Evolutionary conservation across 1,140 invertebrate species (phyloP), one percentile per base, ranked within the genome.

Genomic region (Aleiodes sp.): DNA sequence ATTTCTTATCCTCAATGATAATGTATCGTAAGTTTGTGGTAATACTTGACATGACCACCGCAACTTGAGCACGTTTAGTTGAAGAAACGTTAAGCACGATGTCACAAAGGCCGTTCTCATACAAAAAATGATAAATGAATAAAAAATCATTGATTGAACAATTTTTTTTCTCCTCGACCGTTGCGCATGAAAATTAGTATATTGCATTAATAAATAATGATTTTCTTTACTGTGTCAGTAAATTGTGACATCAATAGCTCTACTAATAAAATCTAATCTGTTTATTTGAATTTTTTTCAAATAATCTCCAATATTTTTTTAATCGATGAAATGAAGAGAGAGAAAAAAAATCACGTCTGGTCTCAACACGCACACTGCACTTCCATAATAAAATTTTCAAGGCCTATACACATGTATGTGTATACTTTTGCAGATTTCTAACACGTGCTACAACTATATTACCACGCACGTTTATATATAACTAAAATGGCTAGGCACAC

Each of bases 401-500:
- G 46, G 46, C 16, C 8, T n/a, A n/a, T n/a, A n/a, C n/a, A 24
- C 21, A 52, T 6, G 39, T 2, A n/a, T n/a, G n/a, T n/a, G n/a
- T n/a, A n/a, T n/a, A n/a, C n/a, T n/a, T n/a, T n/a, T 2, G 46
- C 46, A 3, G 2, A 12, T 24, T 52, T 52, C 46, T 52, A 8
- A 21, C 21, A 24, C 46, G 46, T 52, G 46, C 46, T 52, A 24
- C 1, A 1, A 64, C 14, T 76, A 16, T 62, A 24, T 33, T 57
- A 65, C 26, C 52, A 24, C 33, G 43, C 12, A 41, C 37, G 26
- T 26, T n/a, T 61, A 72, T 68, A 66, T 52, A n/a, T n/a, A n/a
- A n/a, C n/a, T 52, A 52, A 52, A 43, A 52, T 4, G 21, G 9
- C 19, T 24, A n/a, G n/a, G n/a, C n/a, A n/a, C 52, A 71, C 61